Conservation (phyloP, 2,888 invertebrate species). For the Tachina lurida region DNA sequence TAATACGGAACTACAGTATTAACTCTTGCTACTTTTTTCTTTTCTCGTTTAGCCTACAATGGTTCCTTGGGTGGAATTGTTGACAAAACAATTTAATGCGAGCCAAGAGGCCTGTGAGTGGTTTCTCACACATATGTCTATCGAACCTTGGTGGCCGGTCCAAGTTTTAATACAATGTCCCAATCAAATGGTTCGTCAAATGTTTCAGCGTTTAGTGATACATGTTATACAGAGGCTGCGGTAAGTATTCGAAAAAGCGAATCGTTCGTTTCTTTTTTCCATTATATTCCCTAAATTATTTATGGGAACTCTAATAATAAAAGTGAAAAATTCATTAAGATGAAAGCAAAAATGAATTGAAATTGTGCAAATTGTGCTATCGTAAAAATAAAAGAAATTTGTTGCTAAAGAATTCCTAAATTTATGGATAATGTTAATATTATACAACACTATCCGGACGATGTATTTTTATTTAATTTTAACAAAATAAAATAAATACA, state of each 20-base stretch:
- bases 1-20: neutral
- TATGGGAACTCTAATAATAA: too few species aligned
- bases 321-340: too few species aligned
- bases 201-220: constrained; percentile 97
- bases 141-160: constrained; percentile 97
- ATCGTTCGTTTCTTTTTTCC: too few species aligned
- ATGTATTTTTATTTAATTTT: too few species aligned
- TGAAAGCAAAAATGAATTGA: too few species aligned
- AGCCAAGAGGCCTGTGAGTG: constrained; percentile 95
- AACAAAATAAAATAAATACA: too few species aligned
- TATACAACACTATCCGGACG: too few species aligned
- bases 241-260: constrained; percentile 80
- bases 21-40: neutral
- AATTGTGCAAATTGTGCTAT: too few species aligned
- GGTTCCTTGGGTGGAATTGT: constrained; percentile 97
- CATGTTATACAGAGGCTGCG: constrained; percentile 96
- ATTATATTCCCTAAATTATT: too few species aligned
- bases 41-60: constrained; percentile 89
- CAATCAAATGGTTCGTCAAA: constrained; percentile 97
- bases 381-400: too few species aligned
- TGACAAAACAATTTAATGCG: constrained; percentile 97
- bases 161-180: constrained; percentile 97
- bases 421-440: too few species aligned
- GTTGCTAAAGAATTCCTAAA: too few species aligned
- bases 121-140: constrained; percentile 96